phyloP scores from a whole-genome alignment of 1,140 invertebrate genomes.

The Ceratina calcarata region DNA sequence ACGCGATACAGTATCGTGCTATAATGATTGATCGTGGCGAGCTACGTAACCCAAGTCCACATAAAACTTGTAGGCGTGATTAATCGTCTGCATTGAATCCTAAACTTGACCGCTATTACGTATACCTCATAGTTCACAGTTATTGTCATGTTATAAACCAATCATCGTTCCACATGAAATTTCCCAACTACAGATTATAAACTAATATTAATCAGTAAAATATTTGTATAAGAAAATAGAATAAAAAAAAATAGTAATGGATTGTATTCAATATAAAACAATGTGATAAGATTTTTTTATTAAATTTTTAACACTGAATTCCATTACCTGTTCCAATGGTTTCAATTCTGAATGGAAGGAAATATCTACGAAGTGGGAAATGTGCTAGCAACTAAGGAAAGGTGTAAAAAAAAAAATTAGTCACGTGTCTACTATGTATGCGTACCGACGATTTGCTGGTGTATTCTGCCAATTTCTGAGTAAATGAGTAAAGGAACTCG shows the following conservation, averaged over 20 bases:
- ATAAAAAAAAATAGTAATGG: too few species aligned
- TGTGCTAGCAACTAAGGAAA: background rate
- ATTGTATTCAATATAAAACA: background rate
- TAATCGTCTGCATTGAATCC: background rate
- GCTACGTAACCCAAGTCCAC: background rate
- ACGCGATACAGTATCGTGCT: background rate
- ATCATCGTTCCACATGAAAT: too few species aligned
- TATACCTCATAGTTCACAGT: background rate
- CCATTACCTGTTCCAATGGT: slow-evolving; percentile 27
- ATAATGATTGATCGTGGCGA: background rate
- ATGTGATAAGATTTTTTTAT: background rate
- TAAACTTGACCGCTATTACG: background rate
- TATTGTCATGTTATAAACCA: too few species aligned
- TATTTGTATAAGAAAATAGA: too few species aligned
- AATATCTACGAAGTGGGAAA: background rate
- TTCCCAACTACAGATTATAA: too few species aligned
- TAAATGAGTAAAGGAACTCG: slow-evolving; percentile 44
- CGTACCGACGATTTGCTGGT: slow-evolving; percentile 38
- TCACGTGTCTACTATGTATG: slow-evolving; percentile 48
- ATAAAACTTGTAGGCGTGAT: background rate
- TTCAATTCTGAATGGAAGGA: slow-evolving; percentile 22
- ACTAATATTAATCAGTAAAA: too few species aligned
- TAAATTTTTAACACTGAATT: background rate
- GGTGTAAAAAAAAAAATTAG: slow-evolving; percentile 39
- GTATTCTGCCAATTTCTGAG: slow-evolving; percentile 58